Base-by-base conservation (phyloP, 2,888 invertebrate species). In the Anodontia alba region DNA sequence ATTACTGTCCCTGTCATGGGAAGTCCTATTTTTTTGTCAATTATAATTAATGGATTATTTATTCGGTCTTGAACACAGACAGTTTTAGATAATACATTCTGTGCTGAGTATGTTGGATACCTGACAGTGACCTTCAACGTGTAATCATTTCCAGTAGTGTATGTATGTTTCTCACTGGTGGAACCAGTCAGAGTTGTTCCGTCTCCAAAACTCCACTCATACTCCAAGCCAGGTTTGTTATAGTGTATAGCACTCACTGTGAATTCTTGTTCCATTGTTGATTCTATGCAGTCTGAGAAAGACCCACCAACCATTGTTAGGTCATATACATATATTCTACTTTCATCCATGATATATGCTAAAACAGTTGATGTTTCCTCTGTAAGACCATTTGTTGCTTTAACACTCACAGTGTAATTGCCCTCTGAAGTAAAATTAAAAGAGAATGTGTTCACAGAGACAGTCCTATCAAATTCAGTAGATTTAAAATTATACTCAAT, bases 41-140 rank as follows among this genome's bases (percentile, higher is more conserved):
- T 38, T 36, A 23, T 26, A 26, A 89, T 73, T 26, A 66, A 33
- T 17, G 84, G 72, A 10, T 31, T 42, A 29, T 68, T 31, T 23
- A 89, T 85, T 57, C 51, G 73, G 31, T 89, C 87, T 67, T 87
- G 81, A 0, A 90, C 84, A 73, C 84, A 84, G 8, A 90, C 79
- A 7, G 29, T 31, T n/a, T 74, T 73, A 0, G 62, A 71, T 7
- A 73, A 26, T n/a, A 68, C 68, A 12, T 67, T 36, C 33, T 51
- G 31, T 23, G 76, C 72, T 31, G 76, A 67, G 33, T 71, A 84
- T 66, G 80, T 81, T 10, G 77, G 42, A 67, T 90, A 87, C 10
- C 70, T 72, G 2, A 87, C 74, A 26, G 66, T 72, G 2, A 89
- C 81, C 17, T 57, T 74, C 10, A 91, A 42, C 42, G 82, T 87